Evolutionary conservation across 2,888 invertebrate genomes (phyloP), one percentile per base, ranked within the genome.

Genomic region (Arctia plantaginis): DNA sequence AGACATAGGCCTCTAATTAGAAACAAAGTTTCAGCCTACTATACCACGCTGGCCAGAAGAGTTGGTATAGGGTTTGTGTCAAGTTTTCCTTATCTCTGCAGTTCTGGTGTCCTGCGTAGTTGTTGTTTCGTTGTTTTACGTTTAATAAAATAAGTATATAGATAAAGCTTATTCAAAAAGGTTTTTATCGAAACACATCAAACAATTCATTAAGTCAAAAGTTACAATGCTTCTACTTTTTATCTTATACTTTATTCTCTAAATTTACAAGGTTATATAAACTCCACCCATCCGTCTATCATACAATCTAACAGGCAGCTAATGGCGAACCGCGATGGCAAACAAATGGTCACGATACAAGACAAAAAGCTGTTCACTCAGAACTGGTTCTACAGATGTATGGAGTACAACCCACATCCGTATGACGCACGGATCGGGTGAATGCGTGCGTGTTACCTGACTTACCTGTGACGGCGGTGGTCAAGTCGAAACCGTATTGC

Each of bases 321-420:
- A 92, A 93, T 90, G 89, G 87, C 85, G 85, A 90, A 85, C 86
- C 82, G 81, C 85, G 89, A 90, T 90, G 83, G 89, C 90, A 90
- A 91, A 91, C 90, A 91, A 91, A 92, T 90, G 90, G 85, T 88
- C 82, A 84, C 88, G 89, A 90, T 90, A 90, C 81, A 84, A 88
- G 85, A 90, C 90, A 93, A 94, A 93, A 93, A 91, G 85, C 85
- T 81, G 77, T 84, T 85, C 81, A 81, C 85, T 86, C 84, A 76
- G 82, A 93, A 93, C 92, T 84, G 90, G 94, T 93, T 93, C 84
- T 80, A 83, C 85, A 88, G 87, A 88, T 90, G 89, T 89, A 87
- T 88, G 83, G 86, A 87, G 86, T 83, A 89, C 88, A 88, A 84
- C 87, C 91, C 91, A 92, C 92, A 93, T 92, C 92, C 92, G 93